Base-by-base conservation (phyloP, 2,113 vertebrate species). In the Melozone crissalis region DNA sequence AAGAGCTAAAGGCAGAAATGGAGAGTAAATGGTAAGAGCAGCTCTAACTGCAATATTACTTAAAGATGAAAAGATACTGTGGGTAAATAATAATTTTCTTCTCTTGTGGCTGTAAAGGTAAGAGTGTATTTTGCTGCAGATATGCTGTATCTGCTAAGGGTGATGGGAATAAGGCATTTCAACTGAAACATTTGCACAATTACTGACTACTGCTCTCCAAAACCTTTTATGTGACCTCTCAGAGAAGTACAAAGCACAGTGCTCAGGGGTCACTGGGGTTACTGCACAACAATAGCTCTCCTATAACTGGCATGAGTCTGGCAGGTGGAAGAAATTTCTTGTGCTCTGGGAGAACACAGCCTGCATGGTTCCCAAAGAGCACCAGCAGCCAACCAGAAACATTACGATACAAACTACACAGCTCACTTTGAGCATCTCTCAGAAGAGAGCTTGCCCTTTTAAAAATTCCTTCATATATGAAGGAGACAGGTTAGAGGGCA, bases 271-370 rank as follows among this genome's bases (percentile, higher is more conserved):
- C 93, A 95, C 18, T 0, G 6, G 67, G 95, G 95, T 97, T 62
- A 94, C 71, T 59, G 43, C 89, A 46, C 74, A 92, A 95, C 91
- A 96, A 96, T 87, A 87, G 89, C 8, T 89, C 89, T 87, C 65
- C 79, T 65, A 72, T 75, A 92, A 94, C 80, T 30, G 57, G 65
- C 76, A 84, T 61, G 83, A 69, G n/a, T 67, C 77, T 82, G 84
- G 89, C 95, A 97, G 93, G 95, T 95, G 89, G 93, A 87, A 95
- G 89, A 90, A 94, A 87, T 69, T 62, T 87, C 81, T 93, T 69
- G 46, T 85, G 67, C 46, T 85, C 89, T 96, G 94, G 89, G 89
- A 95, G 91, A 95, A 87, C 54, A 93, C 73, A 87, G 87, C 66
- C 41, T 26, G 62, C 73, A 20, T 3, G 19, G 91, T 96, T 96